Evolutionary conservation across 2,113 vertebrate genomes (phyloP), one percentile per base, ranked within the genome.

Genomic region (Clarias macrocephalus): DNA sequence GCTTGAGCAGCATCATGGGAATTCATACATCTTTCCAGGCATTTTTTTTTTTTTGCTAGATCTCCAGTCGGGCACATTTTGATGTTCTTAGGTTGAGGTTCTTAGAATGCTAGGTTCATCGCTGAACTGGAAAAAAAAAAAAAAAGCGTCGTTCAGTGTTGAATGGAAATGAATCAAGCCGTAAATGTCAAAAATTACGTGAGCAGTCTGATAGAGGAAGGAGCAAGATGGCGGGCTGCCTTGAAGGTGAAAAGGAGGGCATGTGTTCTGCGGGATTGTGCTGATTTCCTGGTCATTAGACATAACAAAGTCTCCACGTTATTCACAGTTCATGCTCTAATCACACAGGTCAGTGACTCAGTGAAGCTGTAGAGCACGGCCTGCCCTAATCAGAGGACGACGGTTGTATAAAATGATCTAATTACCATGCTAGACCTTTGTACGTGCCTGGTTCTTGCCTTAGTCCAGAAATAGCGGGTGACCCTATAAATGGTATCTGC

Each of bases 281-380:
- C 59, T 33, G 76, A 86, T 86, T 80, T 68, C 63, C 77, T 86
- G 85, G 48, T 80, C 85, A 70, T 86, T 80, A 86, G 28, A 70
- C 30, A 68, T 70, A 86, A 68, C 8, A 86, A 68, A 80, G 63
- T 68, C 76, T 80, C 15, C 62, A 57, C 57, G 59, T 87, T 80
- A 63, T 82, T 82, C 56, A 56, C 13, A 82, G 68, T 75, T 76
- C 80, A 76, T 16, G 28, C 77, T 65, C 37, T 83, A 87, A 83
- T 83, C 80, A 82, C 19, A 76, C 57, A 65, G 86, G 70, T 83
- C 86, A n/a, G 86, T 37, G 80, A 37, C 59, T 88, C 79, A 52
- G 52, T 65, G 66, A 33, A 62, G 33, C 23, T 76, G 70, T 54
- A 54, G 59, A 85, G 70, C 79, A 52, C 15, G 54, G n/a, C 19